A percentile compares a stretch with the other conserved stretches of the same genome.
These are phyloP conservation scores for Odobenus rosmarus DNA, from an alignment of 2,113 vertebrate genomes.

Conservation along the genomic window DNA sequence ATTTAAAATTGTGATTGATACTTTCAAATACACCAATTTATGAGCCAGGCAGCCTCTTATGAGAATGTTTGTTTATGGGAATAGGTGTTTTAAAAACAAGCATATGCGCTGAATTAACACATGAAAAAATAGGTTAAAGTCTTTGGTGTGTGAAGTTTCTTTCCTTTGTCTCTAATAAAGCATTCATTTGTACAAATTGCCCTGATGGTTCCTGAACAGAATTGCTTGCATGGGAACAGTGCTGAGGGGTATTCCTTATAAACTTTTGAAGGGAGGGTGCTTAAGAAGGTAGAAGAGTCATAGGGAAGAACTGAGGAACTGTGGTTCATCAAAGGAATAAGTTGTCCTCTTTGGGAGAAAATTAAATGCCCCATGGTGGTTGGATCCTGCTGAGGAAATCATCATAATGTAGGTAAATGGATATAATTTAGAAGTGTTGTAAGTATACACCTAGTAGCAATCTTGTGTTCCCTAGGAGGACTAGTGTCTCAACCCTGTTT, in stretches of 20 bases:
- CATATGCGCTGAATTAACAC: not conserved
- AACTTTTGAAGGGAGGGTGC: not conserved
- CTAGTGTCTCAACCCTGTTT: not conserved
- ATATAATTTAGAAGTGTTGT: not conserved
- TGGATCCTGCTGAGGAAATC: not conserved
- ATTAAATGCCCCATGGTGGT: not conserved
- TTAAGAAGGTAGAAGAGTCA: not conserved
- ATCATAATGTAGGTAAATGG: not conserved
- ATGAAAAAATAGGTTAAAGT: not conserved
- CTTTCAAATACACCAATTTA: not conserved
- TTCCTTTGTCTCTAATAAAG: slow-evolving; percentile 15
- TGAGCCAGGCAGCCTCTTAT: not conserved
- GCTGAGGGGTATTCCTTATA: not conserved
- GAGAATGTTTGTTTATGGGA: not conserved
- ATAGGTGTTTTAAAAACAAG: not conserved
- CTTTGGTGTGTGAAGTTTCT: not conserved
- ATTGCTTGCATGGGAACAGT: not conserved
- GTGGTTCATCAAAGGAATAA: not conserved
- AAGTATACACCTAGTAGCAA: not conserved
- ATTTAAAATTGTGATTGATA: slow-evolving; percentile 34
- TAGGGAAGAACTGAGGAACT: not conserved
- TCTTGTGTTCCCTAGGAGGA: not conserved
- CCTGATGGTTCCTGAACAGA: not conserved
- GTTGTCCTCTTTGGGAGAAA: not conserved
- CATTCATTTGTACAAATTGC: slow-evolving; percentile 2